phyloP scores from a whole-genome alignment of 2,113 vertebrate genomes.

The Onychorhynchus coronatus region DNA sequence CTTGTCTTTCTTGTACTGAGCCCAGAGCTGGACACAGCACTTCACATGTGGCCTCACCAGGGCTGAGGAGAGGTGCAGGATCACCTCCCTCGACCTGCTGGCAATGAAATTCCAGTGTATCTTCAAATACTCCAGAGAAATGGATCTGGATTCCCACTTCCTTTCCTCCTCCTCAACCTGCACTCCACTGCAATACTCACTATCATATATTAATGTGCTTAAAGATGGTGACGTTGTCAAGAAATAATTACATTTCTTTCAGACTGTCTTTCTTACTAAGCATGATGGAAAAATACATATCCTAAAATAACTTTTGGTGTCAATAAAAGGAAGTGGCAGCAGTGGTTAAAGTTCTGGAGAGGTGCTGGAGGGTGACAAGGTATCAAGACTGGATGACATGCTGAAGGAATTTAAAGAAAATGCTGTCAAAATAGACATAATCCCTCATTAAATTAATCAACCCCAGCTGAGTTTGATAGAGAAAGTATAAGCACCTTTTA shows the following conservation, averaged over 20 bases:
- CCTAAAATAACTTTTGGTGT: constrained; percentile 40
- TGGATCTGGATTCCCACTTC: background rate
- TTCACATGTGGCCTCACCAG: background rate
- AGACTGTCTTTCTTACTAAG: constrained; percentile 5
- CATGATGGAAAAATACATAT: background rate
- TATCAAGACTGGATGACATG: constrained; percentile 21
- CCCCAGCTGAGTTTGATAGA: background rate
- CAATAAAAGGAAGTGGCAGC: background rate
- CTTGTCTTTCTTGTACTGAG: background rate
- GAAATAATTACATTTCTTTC: constrained; percentile 42
- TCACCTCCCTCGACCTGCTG: background rate
- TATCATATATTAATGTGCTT: background rate
- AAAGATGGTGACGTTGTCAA: background rate
- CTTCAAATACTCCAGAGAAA: background rate
- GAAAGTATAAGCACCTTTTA: background rate
- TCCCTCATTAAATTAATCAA: constrained; percentile 61
- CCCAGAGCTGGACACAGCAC: background rate
- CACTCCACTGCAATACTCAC: background rate
- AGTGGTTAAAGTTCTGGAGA: constrained; percentile 11
- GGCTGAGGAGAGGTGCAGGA: background rate
- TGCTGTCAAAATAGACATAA: constrained; percentile 56
- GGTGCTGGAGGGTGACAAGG: constrained; percentile 19
- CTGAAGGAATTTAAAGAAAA: constrained; percentile 31
- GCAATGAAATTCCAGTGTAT: background rate
- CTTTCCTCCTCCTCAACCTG: background rate